Evolutionary conservation across 2,888 invertebrate species (phyloP).

Genomic region (Oscheius sp.): DNA sequence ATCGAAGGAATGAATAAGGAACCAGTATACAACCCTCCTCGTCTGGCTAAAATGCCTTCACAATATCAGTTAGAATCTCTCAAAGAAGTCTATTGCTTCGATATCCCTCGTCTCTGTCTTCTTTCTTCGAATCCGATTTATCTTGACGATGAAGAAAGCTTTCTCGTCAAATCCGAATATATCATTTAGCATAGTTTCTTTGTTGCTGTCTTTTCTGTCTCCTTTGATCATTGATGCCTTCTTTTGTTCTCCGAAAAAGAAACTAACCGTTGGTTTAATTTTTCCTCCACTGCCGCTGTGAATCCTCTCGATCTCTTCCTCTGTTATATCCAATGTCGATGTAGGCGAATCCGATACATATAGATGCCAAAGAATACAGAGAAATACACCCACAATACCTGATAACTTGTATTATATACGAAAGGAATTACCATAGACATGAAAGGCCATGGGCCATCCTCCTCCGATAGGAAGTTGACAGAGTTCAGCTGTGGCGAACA

Average conservation of each 20-base stretch:
- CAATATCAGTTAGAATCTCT: conserved; percentile 49
- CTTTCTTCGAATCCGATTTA: too few species aligned
- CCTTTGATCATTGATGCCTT: too few species aligned
- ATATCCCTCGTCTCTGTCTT: conserved; percentile 41
- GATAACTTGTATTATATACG: background rate
- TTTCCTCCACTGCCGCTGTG: conserved; percentile 22
- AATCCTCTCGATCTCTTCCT: conserved; percentile 52
- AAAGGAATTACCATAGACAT: conserved; percentile 56
- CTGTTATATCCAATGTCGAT: conserved; percentile 48
- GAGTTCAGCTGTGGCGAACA: conserved; percentile 68
- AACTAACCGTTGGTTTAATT: conserved; percentile 21
- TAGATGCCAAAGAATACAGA: conserved; percentile 60
- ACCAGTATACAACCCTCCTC: conserved; percentile 29
- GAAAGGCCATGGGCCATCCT: conserved; percentile 69
- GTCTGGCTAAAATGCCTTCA: conserved; percentile 43
- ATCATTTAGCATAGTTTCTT: too few species aligned
- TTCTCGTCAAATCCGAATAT: too few species aligned
- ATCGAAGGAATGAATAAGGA: conserved; percentile 43
- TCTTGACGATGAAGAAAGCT: too few species aligned
- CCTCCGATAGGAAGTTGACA: conserved; percentile 63
- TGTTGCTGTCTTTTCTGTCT: too few species aligned
- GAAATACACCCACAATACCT: conserved; percentile 58
- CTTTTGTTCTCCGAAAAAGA: background rate
- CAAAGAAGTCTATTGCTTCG: conserved; percentile 46
- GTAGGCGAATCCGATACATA: conserved; percentile 59